Percentiles rank a stretch among this genome's conserved stretches.
Conservation (phyloP, 2,797 vertebrate species). For the Rhabdomys pumilio region DNA sequence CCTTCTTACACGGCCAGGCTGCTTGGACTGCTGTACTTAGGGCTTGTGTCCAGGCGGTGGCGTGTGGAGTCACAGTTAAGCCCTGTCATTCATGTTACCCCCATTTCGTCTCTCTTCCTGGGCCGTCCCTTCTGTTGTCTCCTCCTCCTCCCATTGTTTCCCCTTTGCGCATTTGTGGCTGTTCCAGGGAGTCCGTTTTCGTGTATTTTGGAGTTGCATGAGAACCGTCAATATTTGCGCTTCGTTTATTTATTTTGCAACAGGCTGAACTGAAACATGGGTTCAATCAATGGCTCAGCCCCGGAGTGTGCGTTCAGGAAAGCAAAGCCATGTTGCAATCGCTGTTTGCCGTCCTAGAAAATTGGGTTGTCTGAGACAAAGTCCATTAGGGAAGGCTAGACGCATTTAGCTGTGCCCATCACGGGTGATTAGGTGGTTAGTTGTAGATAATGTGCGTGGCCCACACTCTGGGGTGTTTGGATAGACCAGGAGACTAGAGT, state of each 20-base stretch:
- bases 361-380: slow-evolving; percentile 80
- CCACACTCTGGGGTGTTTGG: slow-evolving; percentile 13
- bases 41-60: slow-evolving; percentile 92
- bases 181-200: slow-evolving; percentile 77
- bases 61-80: slow-evolving; percentile 90
- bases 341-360: slow-evolving; percentile 63
- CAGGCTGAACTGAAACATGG: slow-evolving; percentile 84
- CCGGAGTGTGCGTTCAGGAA: slow-evolving; percentile 67
- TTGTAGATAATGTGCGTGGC: not conserved
- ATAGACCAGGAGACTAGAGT: not conserved
- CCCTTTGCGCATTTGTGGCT: slow-evolving; percentile 75
- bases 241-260: slow-evolving; percentile 82
- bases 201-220: slow-evolving; percentile 83
- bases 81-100: slow-evolving; percentile 82
- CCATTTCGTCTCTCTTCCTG: slow-evolving; percentile 65
- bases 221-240: slow-evolving; percentile 86
- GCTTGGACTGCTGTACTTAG: slow-evolving; percentile 87
- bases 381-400: slow-evolving; percentile 65
- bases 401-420: not conserved
- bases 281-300: slow-evolving; percentile 81
- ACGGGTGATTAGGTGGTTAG: not conserved
- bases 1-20: slow-evolving; percentile 73
- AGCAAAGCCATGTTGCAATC: slow-evolving; percentile 85
- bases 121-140: slow-evolving; percentile 70
- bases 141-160: slow-evolving; percentile 85